phyloP scores from a whole-genome alignment of 2,888 invertebrate genomes.

The Schrankia costaestrigalis region DNA sequence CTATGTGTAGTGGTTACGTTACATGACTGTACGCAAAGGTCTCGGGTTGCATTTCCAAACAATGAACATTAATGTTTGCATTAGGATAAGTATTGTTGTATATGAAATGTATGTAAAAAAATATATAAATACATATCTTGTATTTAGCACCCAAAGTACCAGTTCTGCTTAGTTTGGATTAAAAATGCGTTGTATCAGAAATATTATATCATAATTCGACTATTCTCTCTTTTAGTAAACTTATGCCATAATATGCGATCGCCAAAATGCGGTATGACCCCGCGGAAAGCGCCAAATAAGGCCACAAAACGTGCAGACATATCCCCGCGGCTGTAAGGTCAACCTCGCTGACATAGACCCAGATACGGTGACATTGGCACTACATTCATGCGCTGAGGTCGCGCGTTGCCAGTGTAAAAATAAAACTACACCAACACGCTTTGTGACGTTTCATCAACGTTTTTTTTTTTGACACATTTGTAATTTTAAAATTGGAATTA shows the following conservation, averaged over 20 bases:
- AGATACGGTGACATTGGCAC: slow-evolving; percentile 78
- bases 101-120: no score
- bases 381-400: slow-evolving; percentile 77
- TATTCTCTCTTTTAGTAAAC: no score
- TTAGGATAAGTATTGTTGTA: no score
- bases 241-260: slow-evolving; percentile 16
- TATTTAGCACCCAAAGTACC: no score
- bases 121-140: no score
- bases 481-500: not conserved
- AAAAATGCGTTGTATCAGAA: no score
- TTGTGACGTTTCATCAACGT: slow-evolving; percentile 42
- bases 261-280: slow-evolving; percentile 41
- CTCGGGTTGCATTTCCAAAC: no score
- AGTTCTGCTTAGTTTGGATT: no score
- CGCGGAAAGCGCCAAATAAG: slow-evolving; percentile 50
- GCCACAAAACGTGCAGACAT: slow-evolving; percentile 45
- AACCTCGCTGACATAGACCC: slow-evolving; percentile 74
- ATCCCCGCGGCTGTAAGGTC: slow-evolving; percentile 57
- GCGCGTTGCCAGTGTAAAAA: slow-evolving; percentile 71
- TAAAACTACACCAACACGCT: slow-evolving; percentile 52
- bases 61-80: no score
- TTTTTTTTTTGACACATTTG: slow-evolving; percentile 26
- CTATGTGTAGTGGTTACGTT: no score
- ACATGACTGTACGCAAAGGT: no score
- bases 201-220: no score